These are phyloP conservation scores for Oligia strigilis DNA, from an alignment of 2,888 invertebrate genomes.

Conservation along the genomic window DNA sequence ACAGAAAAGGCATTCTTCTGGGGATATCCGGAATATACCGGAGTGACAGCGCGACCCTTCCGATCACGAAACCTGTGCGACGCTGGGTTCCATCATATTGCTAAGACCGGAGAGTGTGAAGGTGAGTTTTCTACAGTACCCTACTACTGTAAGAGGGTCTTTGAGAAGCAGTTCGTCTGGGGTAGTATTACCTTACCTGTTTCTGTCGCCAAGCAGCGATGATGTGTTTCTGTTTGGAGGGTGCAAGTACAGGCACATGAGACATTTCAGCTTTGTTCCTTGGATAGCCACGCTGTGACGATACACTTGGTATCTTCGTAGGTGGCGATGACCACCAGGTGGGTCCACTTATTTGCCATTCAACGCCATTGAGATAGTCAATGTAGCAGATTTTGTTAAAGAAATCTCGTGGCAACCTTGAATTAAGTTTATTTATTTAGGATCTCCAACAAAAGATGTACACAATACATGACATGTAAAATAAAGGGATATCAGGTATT, in stretches of 20 bases:
- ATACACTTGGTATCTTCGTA: not conserved
- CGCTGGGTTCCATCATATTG: conserved; percentile 90
- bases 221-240: not conserved
- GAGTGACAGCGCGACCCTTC: conserved; percentile 75
- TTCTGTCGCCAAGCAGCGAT: not conserved
- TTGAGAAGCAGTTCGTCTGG: not conserved
- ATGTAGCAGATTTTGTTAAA: not conserved
- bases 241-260: not conserved
- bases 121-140: conserved; percentile 81
- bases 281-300: too few relatives aligned
- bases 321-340: too few relatives aligned
- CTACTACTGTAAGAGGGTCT: too few relatives aligned
- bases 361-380: not conserved
- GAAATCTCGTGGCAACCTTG: not conserved
- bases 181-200: not conserved
- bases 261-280: not conserved
- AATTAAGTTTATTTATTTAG: not conserved
- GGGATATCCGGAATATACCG: conserved; percentile 78
- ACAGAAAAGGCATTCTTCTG: conserved; percentile 73
- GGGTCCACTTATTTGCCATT: not conserved
- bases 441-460: too few relatives aligned
- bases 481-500: too few relatives aligned
- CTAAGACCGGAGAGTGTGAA: conserved; percentile 90
- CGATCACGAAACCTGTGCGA: conserved; percentile 87
- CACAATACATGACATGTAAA: too few relatives aligned